Base-by-base conservation (phyloP, 37 sponge, comb jelly and placozoan genomes). In the Cliona cf. orientalis region DNA sequence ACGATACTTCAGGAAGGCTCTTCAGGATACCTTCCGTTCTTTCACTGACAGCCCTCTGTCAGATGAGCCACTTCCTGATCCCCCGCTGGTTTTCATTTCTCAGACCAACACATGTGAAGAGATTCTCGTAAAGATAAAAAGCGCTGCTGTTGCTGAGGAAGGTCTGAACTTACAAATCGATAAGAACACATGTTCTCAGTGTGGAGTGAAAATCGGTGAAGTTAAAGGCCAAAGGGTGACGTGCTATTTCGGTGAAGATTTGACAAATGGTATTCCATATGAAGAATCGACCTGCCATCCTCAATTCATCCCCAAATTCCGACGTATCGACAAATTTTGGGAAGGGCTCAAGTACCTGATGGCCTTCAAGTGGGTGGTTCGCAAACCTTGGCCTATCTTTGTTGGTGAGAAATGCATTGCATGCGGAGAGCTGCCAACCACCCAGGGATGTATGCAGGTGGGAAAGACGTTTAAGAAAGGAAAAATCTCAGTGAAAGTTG, bases 361-460 rank as follows among this genome's bases (percentile, higher is more conserved):
- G 28, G 21, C 23, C 9, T 19, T 42, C 19, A n/a, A n/a, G 32
- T 65, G 32, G 5, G 44, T 23, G 19, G 2, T 28, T 22, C 44
- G 71, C 1, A n/a, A 39, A 69, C 40, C 42, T 39, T 69, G 71
- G 71, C 71, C 71, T 11, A 44, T 22, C n/a, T 69, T 69, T 29
- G 21, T 21, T 28, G 22, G 21, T 23, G 71, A 69, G 28, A 26
- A 21, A 3, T 69, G 71, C 42, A 23, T 44, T 28, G 44, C 42
- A 2, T 69, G 71, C 12, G 2, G 42, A 42, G 21, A 22, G 44
- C 28, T 23, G n/a, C 44, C 71, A 39, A 44, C 44, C 23, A 17
- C 21, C 2, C 71, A 14, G n/a, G 71, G 71, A 21, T 69, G 71
- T 11, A 42, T 2, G 44, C 39, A 42, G 28, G 44, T 69, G 44